These are phyloP conservation scores for Nylanderia fulva DNA, from an alignment of 1,140 invertebrate species.

Conservation along the genomic window DNA sequence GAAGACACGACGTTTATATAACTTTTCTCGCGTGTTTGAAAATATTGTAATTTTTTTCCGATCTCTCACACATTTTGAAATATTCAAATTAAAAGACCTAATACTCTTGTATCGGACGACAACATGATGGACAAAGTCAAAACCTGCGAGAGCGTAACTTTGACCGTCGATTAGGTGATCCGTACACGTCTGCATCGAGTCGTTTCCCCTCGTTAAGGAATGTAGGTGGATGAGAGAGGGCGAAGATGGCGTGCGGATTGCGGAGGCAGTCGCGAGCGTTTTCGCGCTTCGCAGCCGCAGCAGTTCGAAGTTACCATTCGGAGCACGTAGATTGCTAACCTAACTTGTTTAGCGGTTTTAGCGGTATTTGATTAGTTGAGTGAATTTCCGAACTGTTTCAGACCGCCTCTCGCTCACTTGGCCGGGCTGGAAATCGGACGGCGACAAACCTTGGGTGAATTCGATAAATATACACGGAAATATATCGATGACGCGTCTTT, in stretches of 20 bases:
- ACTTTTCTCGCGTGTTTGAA: not conserved
- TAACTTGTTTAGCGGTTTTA: slow-evolving; percentile 85
- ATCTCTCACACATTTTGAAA: not conserved
- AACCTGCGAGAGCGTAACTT: slow-evolving; percentile 38
- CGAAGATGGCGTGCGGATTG: slow-evolving; percentile 69
- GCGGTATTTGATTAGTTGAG: slow-evolving; percentile 85
- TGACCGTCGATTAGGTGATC: slow-evolving; percentile 57
- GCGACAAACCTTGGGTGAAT: slow-evolving; percentile 72
- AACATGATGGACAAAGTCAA: slow-evolving; percentile 42
- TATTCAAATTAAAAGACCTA: not conserved
- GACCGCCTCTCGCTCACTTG: slow-evolving; percentile 62
- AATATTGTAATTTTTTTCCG: not conserved
- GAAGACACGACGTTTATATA: not conserved
- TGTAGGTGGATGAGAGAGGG: slow-evolving; percentile 57
- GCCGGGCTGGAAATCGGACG: slow-evolving; percentile 61
- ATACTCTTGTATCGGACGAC: not conserved
- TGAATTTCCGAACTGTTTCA: slow-evolving; percentile 84
- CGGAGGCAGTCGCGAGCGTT: slow-evolving; percentile 76
- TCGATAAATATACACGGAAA: slow-evolving; percentile 59
- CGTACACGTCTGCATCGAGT: slow-evolving; percentile 69
- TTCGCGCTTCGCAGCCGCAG: slow-evolving; percentile 76
- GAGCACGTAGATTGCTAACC: slow-evolving; percentile 84
- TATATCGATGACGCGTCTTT: slow-evolving; percentile 31
- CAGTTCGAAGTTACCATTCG: slow-evolving; percentile 82
- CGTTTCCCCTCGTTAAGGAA: slow-evolving; percentile 76